Conservation (phyloP, 2,888 invertebrate genomes). For the Abrostola triplasia region DNA sequence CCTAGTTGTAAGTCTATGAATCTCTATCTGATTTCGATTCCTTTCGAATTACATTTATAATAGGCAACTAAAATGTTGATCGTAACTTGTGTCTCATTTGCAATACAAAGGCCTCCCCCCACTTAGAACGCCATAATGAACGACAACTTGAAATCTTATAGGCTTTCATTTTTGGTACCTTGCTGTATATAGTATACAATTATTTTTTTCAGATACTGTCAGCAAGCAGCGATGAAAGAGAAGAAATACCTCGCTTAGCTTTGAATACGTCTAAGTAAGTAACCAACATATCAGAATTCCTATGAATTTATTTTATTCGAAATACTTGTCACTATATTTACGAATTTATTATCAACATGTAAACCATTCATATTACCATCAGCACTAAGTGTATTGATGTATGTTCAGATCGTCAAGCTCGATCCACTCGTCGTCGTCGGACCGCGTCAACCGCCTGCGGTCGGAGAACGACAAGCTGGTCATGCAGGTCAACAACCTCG, state of each 20-base stretch:
- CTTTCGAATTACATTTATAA: no score
- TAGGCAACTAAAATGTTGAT: no score
- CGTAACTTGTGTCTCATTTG: no score
- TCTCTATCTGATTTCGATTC: no score
- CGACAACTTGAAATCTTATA: no score
- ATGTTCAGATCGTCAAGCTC: constrained; percentile 76
- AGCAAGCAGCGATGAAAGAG: constrained; percentile 81
- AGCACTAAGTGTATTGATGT: background rate
- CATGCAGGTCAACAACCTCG: constrained; percentile 75
- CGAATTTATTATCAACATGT: background rate
- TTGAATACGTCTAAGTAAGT: constrained; percentile 82
- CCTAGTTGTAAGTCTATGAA: background rate
- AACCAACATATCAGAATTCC: no score
- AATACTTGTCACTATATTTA: no score
- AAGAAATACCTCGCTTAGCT: constrained; percentile 80
- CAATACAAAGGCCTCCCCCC: no score
- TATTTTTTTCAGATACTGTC: constrained; percentile 75
- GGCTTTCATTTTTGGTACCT: background rate
- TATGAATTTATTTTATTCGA: no score
- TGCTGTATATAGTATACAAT: background rate
- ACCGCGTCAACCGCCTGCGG: constrained; percentile 70
- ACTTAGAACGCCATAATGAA: no score
- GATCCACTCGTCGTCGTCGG: constrained; percentile 78
- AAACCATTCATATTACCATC: background rate
- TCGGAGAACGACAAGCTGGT: constrained; percentile 75